Evolutionary conservation across 2,888 invertebrate genomes (phyloP), one percentile per base, ranked within the genome.

Genomic region (Perizoma flavofasciatum): DNA sequence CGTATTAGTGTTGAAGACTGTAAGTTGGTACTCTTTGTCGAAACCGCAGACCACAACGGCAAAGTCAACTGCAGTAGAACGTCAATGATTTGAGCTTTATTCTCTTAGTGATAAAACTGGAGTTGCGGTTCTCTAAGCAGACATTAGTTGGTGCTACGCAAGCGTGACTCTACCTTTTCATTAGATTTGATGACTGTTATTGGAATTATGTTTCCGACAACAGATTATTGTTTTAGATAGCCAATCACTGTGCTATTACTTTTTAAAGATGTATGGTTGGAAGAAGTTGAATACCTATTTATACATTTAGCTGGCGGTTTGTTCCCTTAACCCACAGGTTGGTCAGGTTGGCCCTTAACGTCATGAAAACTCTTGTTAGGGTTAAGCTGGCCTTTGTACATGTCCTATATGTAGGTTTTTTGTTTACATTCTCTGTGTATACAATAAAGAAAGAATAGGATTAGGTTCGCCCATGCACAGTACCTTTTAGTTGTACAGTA

Each of bases 151-250:
- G 48, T 47, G 11, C 11, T 53, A 34, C 37, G 8, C 41, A 46
- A 63, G 50, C 50, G 54, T 63, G 63, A 63, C 58, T 65, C 9
- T 50, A 55, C 33, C 53, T 44, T 65, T 64, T 65, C 63, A 61
- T 59, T 51, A 59, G 43, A 55, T 50, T 39, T 58, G 55, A 61
- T 63, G 58, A 52, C 39, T 51, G 22, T 39, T 57, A 63, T 62
- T 56, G 56, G 45, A 58, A 56, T 53, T 39, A 52, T 60, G 58
- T 48, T 52, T 22, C 34, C 39, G 51, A 51, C 10, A 5, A 40
- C 39, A 57, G 61, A 59, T 60, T 58, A 65, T 67, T 63, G 65
- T 63, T 63, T 67, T 57, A 63, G 52, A 67, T 65, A 55, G 47
- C 6, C 54, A 41, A 60, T 63, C 55, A 63, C 48, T 46, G 9